These are phyloP conservation scores for Drosophila tsacasi DNA, from an alignment of 1,140 invertebrate species.

Conservation along the genomic window DNA sequence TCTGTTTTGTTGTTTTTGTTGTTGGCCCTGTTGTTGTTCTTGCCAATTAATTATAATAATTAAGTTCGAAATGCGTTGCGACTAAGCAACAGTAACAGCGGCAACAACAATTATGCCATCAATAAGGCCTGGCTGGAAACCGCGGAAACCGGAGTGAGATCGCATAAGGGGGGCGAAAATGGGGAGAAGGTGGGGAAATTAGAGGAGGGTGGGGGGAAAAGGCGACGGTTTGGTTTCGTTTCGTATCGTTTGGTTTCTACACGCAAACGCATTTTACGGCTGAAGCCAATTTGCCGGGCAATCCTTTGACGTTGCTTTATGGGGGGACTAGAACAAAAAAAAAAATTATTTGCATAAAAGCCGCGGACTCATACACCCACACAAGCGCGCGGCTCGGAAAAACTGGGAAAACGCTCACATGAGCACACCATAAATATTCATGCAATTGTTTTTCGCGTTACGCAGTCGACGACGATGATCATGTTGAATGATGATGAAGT, in stretches of 20 bases:
- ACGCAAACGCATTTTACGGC: slow-evolving; percentile 77
- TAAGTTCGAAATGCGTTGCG: slow-evolving; percentile 81
- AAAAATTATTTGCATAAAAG: slow-evolving; percentile 34
- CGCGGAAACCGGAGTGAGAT: slow-evolving; percentile 30
- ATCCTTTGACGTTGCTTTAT: slow-evolving; percentile 67
- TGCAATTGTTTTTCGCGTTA: slow-evolving; percentile 56
- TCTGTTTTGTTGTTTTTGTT: neutral
- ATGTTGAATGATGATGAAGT: slow-evolving; percentile 60
- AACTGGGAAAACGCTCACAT: slow-evolving; percentile 25
- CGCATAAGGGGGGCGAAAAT: slow-evolving; percentile 18
- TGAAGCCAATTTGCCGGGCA: slow-evolving; percentile 71
- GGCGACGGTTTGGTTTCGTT: slow-evolving; percentile 7
- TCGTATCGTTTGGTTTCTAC: slow-evolving; percentile 46
- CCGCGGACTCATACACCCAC: slow-evolving; percentile 3
- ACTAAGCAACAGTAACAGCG: slow-evolving; percentile 67
- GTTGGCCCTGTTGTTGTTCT: slow-evolving; percentile 52
- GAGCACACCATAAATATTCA: slow-evolving; percentile 53
- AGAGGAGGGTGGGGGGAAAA: neutral
- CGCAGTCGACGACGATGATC: slow-evolving; percentile 37
- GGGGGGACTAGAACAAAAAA: slow-evolving; percentile 4
- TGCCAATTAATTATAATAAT: slow-evolving; percentile 82
- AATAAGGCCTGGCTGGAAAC: slow-evolving; percentile 43
- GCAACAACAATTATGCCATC: slow-evolving; percentile 57
- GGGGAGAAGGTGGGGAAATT: neutral
- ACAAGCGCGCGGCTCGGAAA: neutral